These are phyloP conservation scores for Morpho deidamia DNA, from an alignment of 2,888 invertebrate genomes.

Conservation along the genomic window DNA sequence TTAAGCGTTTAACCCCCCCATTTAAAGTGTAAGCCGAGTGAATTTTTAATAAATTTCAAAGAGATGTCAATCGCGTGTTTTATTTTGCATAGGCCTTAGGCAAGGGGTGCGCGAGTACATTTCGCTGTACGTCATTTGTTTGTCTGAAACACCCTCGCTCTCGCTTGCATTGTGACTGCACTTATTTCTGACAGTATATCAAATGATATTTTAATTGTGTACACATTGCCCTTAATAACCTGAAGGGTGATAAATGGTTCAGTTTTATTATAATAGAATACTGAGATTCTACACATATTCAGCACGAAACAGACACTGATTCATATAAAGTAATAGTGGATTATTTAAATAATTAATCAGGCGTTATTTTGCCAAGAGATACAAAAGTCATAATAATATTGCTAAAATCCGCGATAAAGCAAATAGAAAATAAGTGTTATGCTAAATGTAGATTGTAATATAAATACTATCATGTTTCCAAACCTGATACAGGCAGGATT, in stretches of 20 bases:
- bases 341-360: too few relatives aligned
- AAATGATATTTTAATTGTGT: conserved; percentile 58
- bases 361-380: too few relatives aligned
- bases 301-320: too few relatives aligned
- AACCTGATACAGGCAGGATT: too few relatives aligned
- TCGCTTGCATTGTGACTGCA: conserved; percentile 43
- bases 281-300: not conserved
- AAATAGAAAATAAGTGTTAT: too few relatives aligned
- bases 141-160: conserved; percentile 41
- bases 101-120: conserved; percentile 71
- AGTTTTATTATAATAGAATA: conserved; percentile 5
- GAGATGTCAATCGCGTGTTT: conserved; percentile 76
- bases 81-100: conserved; percentile 76
- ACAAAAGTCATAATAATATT: too few relatives aligned
- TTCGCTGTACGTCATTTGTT: conserved; percentile 77
- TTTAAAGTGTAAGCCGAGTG: conserved; percentile 68
- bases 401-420: too few relatives aligned
- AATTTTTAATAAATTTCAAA: conserved; percentile 78
- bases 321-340: too few relatives aligned
- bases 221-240: conserved; percentile 33
- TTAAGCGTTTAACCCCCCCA: conserved; percentile 68
- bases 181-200: conserved; percentile 67
- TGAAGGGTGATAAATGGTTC: conserved; percentile 20
- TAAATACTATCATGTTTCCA: too few relatives aligned
- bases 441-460: too few relatives aligned